Conservation (phyloP, 2,113 vertebrate species). For the Motacilla alba region DNA sequence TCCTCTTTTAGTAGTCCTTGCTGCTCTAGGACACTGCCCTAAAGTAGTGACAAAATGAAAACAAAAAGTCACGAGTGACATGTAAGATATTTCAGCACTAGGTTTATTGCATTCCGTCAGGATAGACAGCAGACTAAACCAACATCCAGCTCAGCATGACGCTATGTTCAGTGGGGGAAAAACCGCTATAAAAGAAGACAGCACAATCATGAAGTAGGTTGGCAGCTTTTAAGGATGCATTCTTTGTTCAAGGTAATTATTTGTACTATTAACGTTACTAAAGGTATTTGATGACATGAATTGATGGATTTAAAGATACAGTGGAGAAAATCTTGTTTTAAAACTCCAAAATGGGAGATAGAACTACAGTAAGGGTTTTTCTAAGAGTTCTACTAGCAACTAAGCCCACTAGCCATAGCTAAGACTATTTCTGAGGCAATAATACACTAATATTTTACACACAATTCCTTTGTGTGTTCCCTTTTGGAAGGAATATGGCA, state of each 20-base stretch:
- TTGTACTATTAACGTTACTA: not conserved
- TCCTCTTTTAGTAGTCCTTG: not conserved
- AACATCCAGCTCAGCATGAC: not conserved
- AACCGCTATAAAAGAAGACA: not conserved
- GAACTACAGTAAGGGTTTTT: not conserved
- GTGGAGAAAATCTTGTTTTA: not conserved
- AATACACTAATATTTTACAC: not conserved
- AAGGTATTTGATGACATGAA: not conserved
- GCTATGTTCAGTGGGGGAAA: rapidly evolving
- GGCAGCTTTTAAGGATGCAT: not conserved
- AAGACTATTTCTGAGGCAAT: not conserved
- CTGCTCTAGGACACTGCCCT: not conserved
- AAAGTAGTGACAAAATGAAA: not conserved
- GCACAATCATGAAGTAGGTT: rapidly evolving
- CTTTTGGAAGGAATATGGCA: not conserved
- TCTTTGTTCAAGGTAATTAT: not conserved
- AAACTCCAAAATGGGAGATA: not conserved
- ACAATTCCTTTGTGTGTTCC: not conserved
- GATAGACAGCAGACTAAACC: not conserved
- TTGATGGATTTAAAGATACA: not conserved
- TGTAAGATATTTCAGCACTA: not conserved
- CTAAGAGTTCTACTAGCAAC: not conserved
- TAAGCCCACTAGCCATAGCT: not conserved
- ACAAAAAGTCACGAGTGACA: not conserved
- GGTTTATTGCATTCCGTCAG: not conserved